Percentiles rank a stretch among this genome's conserved stretches.
Conservation (phyloP, 2,113 vertebrate genomes). For the Scomber scombrus region DNA sequence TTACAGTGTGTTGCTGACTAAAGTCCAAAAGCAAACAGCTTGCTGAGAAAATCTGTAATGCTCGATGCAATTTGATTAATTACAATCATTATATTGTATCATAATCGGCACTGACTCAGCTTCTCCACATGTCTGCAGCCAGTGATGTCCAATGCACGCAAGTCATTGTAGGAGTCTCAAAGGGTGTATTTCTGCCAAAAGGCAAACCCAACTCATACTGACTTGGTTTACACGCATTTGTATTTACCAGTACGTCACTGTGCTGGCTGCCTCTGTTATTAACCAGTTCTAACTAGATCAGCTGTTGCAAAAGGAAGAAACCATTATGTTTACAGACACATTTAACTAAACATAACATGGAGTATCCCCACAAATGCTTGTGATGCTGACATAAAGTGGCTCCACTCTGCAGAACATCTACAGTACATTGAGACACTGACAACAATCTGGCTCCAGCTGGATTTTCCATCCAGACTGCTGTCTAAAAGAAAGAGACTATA, state of each 20-base stretch:
- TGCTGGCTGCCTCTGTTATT: too few species aligned
- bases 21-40: background rate
- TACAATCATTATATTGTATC: constrained; percentile 24
- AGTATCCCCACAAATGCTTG: background rate
- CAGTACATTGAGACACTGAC: constrained; percentile 41
- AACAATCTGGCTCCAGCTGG: constrained; percentile 53
- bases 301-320: background rate
- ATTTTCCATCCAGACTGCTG: constrained; percentile 65
- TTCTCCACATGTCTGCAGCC: background rate
- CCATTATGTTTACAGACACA: background rate
- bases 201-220: background rate
- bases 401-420: constrained; percentile 24
- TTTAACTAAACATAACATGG: constrained; percentile 8
- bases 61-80: constrained; percentile 9
- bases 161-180: background rate
- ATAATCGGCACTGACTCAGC: constrained; percentile 2
- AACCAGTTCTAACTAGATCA: too few species aligned
- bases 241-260: too few species aligned
- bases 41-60: background rate
- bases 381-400: constrained; percentile 32
- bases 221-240: too few species aligned
- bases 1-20: background rate
- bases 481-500: constrained; percentile 60
- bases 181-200: background rate
- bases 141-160: background rate